Base-by-base conservation (phyloP, 2,888 invertebrate genomes). In the Phaonia tiefii region DNA sequence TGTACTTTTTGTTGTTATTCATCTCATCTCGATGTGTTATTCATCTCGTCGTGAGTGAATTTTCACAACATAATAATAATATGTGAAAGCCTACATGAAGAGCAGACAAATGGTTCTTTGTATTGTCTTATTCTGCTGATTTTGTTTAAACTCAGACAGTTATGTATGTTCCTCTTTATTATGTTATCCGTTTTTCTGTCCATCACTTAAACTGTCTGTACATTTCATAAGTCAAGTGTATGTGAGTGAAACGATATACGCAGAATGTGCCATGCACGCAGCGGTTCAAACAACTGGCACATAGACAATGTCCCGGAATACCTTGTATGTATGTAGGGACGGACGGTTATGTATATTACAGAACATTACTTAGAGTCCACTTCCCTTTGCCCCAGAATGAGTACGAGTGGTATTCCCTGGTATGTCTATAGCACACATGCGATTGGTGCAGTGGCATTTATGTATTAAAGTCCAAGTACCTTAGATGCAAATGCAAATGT, bases 221-320 rank as follows among this genome's bases (percentile, higher is more conserved):
- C 15, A 58, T 79, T 71, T 67, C 44, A 65, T 15, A 72, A 79
- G 76, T 76, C 80, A 80, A 80, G 72, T 73, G 76, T 72, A 69
- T 76, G 76, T 76, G 75, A 75, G 76, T 76, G 80, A 73, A 80
- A 73, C 76, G 63, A 65, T 73, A 42, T 69, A n/a, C n/a, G n/a
- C n/a, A 37, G 11, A 63, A 22, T 11, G 22, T n/a, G 37, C 22
- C 15, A 20, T 63, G 13, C 22, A 63, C 63, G 63, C 63, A 63
- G 3, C 42, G 63, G 39, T 39, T 20, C 60, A 37, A 31, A 60
- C 60, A 60, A 60, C 39, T n/a, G 54, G 17, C 37, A 39, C 2
- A 31, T 31, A 1, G 26, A 26, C 26, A 37, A 20, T 17, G 20
- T 31, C 31, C 31, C 31, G n/a, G n/a, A n/a, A n/a, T n/a, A n/a